phyloP scores from a whole-genome alignment of 1,140 invertebrate species.

The Sinella curviseta region DNA sequence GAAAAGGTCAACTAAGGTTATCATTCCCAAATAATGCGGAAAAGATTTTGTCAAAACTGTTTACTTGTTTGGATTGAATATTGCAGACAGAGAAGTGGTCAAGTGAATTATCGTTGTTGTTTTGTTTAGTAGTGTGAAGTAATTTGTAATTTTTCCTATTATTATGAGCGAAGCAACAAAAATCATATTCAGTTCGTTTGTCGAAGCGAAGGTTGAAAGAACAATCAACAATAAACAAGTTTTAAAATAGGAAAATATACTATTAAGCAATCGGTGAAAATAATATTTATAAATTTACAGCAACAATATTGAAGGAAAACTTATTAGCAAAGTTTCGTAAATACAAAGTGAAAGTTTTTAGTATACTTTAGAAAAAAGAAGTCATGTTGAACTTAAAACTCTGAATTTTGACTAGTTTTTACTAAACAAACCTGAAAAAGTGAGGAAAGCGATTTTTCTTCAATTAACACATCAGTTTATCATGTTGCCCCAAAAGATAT shows the following conservation, averaged over 20 bases:
- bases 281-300: slow-evolving; percentile 5
- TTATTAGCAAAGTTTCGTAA: too few species aligned
- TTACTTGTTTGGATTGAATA: neutral
- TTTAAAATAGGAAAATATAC: neutral
- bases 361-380: too few species aligned
- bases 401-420: slow-evolving; percentile 13
- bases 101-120: too few species aligned
- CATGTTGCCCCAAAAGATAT: slow-evolving; percentile 26
- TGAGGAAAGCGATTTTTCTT: neutral
- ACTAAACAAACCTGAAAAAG: slow-evolving; percentile 25
- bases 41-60: neutral
- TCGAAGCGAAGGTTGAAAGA: neutral
- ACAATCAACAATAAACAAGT: neutral
- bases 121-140: too few species aligned
- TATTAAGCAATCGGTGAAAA: neutral
- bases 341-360: too few species aligned
- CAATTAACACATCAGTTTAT: neutral
- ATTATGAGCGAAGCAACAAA: neutral
- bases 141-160: neutral
- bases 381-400: too few species aligned
- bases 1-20: slow-evolving; percentile 7
- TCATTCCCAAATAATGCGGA: neutral
- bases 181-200: neutral
- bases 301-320: neutral
- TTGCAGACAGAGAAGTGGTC: neutral